Percentiles rank a stretch among this genome's conserved stretches.
Evolutionary conservation across 2,797 vertebrate genomes (phyloP).

Genomic region (Echiichthys vipera): DNA sequence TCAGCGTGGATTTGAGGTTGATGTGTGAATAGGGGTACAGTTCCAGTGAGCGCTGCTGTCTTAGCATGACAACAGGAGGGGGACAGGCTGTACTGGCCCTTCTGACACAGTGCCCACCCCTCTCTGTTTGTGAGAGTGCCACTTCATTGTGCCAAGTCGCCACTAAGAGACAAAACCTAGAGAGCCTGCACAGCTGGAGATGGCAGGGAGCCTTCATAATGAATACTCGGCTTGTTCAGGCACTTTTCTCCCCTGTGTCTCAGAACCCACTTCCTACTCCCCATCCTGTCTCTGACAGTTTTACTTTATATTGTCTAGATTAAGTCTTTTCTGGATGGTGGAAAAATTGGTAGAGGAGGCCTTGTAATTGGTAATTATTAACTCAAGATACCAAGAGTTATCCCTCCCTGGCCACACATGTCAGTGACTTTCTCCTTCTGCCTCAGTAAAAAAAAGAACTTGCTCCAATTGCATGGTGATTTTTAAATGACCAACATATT

Average conservation of each 20-base stretch:
- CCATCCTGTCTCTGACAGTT: slow-evolving; percentile 65
- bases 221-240: slow-evolving; percentile 77
- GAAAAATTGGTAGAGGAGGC: slow-evolving; percentile 5
- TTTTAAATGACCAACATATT: not conserved
- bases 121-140: slow-evolving; percentile 75
- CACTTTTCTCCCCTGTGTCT: slow-evolving; percentile 73
- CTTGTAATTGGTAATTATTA: slow-evolving; percentile 38
- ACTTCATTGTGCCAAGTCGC: slow-evolving; percentile 76
- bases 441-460: not conserved
- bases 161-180: slow-evolving; percentile 66
- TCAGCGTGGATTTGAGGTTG: slow-evolving; percentile 62
- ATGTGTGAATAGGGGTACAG: slow-evolving; percentile 80
- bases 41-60: slow-evolving; percentile 81
- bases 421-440: not conserved
- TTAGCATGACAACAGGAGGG: slow-evolving; percentile 85
- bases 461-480: not conserved
- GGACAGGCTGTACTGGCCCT: slow-evolving; percentile 57
- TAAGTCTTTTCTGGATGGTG: slow-evolving; percentile 32
- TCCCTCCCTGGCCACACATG: not conserved
- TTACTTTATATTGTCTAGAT: slow-evolving; percentile 49
- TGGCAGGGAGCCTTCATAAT: slow-evolving; percentile 75
- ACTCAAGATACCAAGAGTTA: slow-evolving; percentile 22
- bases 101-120: slow-evolving; percentile 75
- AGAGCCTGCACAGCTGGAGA: slow-evolving; percentile 77
- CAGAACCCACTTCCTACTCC: slow-evolving; percentile 77